A percentile compares a stretch with the other conserved stretches of the same genome.
phyloP scores from a whole-genome alignment of 2,113 vertebrate genomes.

The Epinephelus lanceolatus region DNA sequence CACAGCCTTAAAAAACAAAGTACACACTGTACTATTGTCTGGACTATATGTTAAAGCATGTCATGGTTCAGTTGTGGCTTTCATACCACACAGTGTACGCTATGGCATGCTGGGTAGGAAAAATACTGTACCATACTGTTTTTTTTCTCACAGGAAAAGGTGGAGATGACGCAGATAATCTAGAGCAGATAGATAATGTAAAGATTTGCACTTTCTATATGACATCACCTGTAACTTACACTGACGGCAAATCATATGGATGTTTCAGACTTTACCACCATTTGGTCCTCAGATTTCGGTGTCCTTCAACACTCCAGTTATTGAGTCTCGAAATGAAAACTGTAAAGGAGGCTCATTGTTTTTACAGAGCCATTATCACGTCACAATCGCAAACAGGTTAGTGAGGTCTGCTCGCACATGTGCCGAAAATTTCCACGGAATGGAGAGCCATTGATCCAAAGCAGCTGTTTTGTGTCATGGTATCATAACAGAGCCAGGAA shows the following conservation, averaged over 20 bases:
- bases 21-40: slow-evolving; percentile 3
- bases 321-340: not conserved
- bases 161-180: not conserved
- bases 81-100: not conserved
- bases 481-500: slow-evolving; percentile 60
- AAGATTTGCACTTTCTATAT: not conserved
- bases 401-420: slow-evolving; percentile 37
- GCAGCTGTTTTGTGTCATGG: slow-evolving; percentile 50
- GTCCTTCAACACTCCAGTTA: not conserved
- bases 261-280: not conserved
- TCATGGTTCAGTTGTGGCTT: not conserved
- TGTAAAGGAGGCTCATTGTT: slow-evolving; percentile 10
- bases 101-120: not conserved
- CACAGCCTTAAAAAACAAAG: not conserved
- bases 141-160: slow-evolving; percentile 7
- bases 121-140: not conserved
- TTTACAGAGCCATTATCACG: not conserved
- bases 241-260: not conserved
- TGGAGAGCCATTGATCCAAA: slow-evolving; percentile 4
- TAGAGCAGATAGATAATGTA: slow-evolving; percentile 1
- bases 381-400: slow-evolving; percentile 41
- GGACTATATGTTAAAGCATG: not conserved
- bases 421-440: slow-evolving; percentile 32
- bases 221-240: not conserved
- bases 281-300: not conserved